A percentile compares a stretch with the other conserved stretches of the same genome.
These are phyloP conservation scores for Orientallactaga bullata DNA, from an alignment of 2,113 vertebrate species.

Conservation along the genomic window DNA sequence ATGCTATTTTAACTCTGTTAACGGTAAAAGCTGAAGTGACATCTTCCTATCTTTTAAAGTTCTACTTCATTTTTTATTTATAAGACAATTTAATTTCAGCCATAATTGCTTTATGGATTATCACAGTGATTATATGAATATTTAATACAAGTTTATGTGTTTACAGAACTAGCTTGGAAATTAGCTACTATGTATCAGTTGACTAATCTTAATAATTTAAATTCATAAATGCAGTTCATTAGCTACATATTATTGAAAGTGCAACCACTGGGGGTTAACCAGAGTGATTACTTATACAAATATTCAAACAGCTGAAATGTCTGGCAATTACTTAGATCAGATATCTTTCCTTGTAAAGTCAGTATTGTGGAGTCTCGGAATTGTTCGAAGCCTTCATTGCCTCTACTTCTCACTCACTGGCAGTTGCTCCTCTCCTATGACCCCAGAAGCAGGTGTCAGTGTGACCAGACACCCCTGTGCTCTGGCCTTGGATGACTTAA, in stretches of 20 bases:
- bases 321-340: slow-evolving; percentile 4
- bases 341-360: not conserved
- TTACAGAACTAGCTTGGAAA: slow-evolving; percentile 69
- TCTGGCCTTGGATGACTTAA: not conserved
- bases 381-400: accelerated
- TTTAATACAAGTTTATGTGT: slow-evolving; percentile 76
- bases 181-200: slow-evolving; percentile 66
- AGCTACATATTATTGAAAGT: slow-evolving; percentile 19
- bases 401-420: not conserved
- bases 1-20: not conserved
- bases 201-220: slow-evolving; percentile 61
- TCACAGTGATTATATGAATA: slow-evolving; percentile 73
- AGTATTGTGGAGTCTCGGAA: not conserved
- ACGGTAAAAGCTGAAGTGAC: slow-evolving; percentile 35
- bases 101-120: slow-evolving; percentile 66
- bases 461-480: not conserved
- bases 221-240: slow-evolving; percentile 60
- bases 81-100: slow-evolving; percentile 76
- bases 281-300: slow-evolving; percentile 43
- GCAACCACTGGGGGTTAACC: slow-evolving; percentile 26
- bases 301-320: not conserved
- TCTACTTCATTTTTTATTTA: slow-evolving; percentile 46
- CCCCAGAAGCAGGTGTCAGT: not conserved
- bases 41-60: not conserved
- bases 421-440: accelerated